phyloP scores from a whole-genome alignment of 2,113 vertebrate genomes.

The Sceloporus undulatus region DNA sequence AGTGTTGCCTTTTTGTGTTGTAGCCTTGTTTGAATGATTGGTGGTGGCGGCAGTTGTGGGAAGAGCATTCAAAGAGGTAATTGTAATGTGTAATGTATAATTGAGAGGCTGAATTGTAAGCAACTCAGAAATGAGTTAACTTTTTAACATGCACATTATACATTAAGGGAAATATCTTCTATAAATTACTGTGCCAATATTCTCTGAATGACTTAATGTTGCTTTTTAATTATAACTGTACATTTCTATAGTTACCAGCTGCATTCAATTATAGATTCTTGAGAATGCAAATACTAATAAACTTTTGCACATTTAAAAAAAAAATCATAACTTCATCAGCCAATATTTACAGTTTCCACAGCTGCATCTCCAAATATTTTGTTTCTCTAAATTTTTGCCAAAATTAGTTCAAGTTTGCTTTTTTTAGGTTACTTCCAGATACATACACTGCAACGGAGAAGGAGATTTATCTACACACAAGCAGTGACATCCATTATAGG shows the following conservation, averaged over 20 bases:
- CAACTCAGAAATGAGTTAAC: not conserved
- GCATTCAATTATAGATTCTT: not conserved
- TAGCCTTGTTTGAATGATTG: not conserved
- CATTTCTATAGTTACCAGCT: constrained; percentile 1
- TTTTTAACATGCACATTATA: not conserved
- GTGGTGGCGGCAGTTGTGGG: not conserved
- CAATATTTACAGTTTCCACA: not conserved
- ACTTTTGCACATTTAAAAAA: not conserved
- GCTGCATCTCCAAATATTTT: not conserved
- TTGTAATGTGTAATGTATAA: not conserved
- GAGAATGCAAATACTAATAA: not conserved
- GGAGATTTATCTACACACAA: not conserved
- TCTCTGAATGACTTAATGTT: constrained; percentile 21
- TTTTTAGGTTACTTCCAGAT: not conserved
- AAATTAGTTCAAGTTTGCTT: not conserved
- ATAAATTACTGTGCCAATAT: not conserved
- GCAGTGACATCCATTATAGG: not conserved
- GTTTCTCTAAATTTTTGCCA: not conserved
- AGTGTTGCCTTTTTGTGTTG: not conserved
- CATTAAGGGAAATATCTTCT: constrained; percentile 17
- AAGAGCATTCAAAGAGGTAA: not conserved
- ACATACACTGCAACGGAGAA: not conserved
- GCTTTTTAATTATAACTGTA: not conserved
- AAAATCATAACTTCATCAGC: not conserved
- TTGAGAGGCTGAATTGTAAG: not conserved